A percentile compares a stretch with the other conserved stretches of the same genome.
These are phyloP conservation scores for Magallana gigas DNA, from an alignment of 1,140 invertebrate genomes.

Conservation along the genomic window DNA sequence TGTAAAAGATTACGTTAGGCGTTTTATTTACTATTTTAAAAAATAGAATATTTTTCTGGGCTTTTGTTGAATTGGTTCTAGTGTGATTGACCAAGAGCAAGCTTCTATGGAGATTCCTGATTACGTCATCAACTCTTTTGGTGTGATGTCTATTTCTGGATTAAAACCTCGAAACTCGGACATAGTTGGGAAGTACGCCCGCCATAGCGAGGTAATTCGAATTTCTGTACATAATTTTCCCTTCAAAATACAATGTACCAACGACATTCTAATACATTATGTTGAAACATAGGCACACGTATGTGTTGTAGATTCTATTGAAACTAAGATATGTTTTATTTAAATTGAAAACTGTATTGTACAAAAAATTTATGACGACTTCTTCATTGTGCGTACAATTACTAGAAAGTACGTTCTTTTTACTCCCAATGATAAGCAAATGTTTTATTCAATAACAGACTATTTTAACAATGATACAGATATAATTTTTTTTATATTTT, in stretches of 20 bases:
- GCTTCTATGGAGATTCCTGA: not conserved
- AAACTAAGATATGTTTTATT: too few species aligned
- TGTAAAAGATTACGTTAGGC: not conserved
- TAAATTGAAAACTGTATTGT: too few species aligned
- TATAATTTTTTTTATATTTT: not conserved
- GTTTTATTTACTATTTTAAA: not conserved
- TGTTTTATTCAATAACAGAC: not conserved
- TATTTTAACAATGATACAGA: not conserved
- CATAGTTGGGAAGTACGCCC: not conserved
- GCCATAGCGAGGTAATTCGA: not conserved
- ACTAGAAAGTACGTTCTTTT: too few species aligned
- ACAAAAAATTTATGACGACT: too few species aligned
- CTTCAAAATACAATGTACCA: not conserved
- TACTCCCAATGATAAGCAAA: too few species aligned
- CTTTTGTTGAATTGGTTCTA: not conserved
- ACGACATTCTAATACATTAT: not conserved
- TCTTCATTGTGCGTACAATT: too few species aligned
- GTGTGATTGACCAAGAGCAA: not conserved
- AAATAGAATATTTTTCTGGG: not conserved
- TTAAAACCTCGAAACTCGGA: not conserved
- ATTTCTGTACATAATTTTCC: not conserved
- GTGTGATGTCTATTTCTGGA: not conserved
- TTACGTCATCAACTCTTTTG: not conserved
- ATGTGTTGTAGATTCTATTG: too few species aligned
- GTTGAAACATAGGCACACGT: not conserved